Percentiles rank a stretch among this genome's conserved stretches.
These are phyloP conservation scores for Aproaerema taeniolella DNA, from an alignment of 2,888 invertebrate genomes.

Conservation along the genomic window DNA sequence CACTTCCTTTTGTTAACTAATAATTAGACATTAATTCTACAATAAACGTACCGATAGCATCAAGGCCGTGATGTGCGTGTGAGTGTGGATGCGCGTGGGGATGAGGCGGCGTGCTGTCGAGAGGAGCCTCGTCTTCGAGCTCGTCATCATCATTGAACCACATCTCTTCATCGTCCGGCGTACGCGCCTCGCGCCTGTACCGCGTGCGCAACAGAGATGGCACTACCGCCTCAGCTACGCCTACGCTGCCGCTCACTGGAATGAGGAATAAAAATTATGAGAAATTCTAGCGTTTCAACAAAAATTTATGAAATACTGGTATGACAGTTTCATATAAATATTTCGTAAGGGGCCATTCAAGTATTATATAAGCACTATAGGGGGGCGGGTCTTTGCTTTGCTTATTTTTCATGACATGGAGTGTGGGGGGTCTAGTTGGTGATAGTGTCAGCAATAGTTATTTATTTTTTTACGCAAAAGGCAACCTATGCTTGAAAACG, in stretches of 20 bases:
- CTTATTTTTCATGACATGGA: too few relatives aligned
- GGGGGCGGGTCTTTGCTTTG: too few relatives aligned
- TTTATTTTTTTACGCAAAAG: too few relatives aligned
- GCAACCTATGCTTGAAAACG: too few relatives aligned
- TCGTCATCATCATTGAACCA: constrained; percentile 99
- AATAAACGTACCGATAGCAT: constrained; percentile 47
- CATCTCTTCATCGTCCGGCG: constrained; percentile 98
- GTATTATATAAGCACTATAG: too few relatives aligned
- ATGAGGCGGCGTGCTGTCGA: constrained; percentile 51
- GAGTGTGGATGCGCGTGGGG: constrained; percentile 41
- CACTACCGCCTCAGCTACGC: constrained; percentile 78
- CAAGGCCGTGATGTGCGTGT: constrained; percentile 63
- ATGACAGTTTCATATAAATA: too few relatives aligned
- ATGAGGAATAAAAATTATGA: constrained; percentile 8
- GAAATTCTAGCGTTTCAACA: too few relatives aligned
- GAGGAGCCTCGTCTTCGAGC: constrained; percentile 86
- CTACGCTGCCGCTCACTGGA: constrained; percentile 62
- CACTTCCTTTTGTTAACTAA: neutral
- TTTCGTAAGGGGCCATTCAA: too few relatives aligned
- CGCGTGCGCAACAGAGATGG: constrained; percentile 88
- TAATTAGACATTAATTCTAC: neutral
- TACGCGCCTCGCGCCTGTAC: constrained; percentile 93
- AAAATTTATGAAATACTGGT: too few relatives aligned
- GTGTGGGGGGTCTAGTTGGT: too few relatives aligned
- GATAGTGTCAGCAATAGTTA: too few relatives aligned